Base-by-base conservation (phyloP, 1,140 invertebrate genomes). In the Pentalonia nigronervosa region DNA sequence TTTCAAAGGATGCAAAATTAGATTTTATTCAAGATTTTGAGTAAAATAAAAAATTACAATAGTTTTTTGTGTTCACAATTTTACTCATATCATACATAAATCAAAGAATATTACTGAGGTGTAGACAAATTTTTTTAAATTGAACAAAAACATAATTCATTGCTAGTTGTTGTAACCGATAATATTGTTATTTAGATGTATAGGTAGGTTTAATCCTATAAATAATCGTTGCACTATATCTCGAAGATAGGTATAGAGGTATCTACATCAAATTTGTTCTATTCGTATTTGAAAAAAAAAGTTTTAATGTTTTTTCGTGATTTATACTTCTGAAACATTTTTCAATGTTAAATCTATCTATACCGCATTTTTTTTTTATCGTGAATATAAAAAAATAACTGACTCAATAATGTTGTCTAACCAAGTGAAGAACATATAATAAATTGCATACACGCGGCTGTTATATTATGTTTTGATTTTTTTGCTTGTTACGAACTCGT, bases 371-470 rank as follows among this genome's bases (percentile, higher is more conserved):
- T 90, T 91, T 90, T 90, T 76, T 67, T 67, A 14, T 76, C 45
- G 36, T 34, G 41, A 48, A 91, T 67, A 7, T 76, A 91, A 91
- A 30, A 90, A 90, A 91, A 34, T 1, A 81, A 91, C 41, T 34
- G 41, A 91, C 90, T 47, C 56, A 48, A 91, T 91, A 91, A 91
- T 60, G 88, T 90, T 90, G 88, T 90, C 90, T 91, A 81, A 81
- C 90, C 90, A 81, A 91, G 90, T 91, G 90, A 45, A 91, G 90
- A 91, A 91, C 56, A n/a, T 91, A 81, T 91, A 76, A 91, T 81
- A 91, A 76, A 76, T 91, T n/a, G 36, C 34, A 34, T 34, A 48
- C 25, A 34, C 45, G 45, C 90, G 60, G 60, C 88, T 90, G 34
- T 60, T 90, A 89, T 45, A 60, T 90, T 45, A 53, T 48, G 30